Percentiles rank a stretch among this genome's conserved stretches.
Evolutionary conservation across 2,888 invertebrate genomes (phyloP).

Genomic region (Melitaea athalia): DNA sequence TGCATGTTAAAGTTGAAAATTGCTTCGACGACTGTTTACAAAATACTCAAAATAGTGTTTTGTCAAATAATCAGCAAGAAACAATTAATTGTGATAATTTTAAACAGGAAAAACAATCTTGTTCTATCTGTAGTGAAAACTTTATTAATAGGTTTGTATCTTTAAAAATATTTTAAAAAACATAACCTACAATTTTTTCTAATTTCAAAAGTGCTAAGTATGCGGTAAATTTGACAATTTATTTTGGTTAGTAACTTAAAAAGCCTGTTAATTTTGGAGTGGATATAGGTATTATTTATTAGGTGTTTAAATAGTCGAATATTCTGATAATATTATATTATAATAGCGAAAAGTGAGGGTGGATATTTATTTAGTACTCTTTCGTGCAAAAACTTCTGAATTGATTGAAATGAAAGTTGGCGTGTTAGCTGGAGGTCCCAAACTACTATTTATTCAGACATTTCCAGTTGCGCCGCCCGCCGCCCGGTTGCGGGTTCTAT

Average conservation of each 20-base stretch:
- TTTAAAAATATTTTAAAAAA: not conserved
- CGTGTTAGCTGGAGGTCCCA: not conserved
- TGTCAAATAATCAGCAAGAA: slow-evolving; percentile 13
- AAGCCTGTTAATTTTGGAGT: no score
- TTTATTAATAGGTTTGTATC: slow-evolving; percentile 41
- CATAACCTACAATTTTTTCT: not conserved
- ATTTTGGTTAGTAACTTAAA: no score
- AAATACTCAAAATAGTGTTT: slow-evolving; percentile 19
- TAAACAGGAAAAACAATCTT: slow-evolving; percentile 22
- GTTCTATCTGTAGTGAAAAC: no score
- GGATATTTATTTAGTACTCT: no score
- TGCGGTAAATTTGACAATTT: no score
- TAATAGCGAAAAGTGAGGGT: no score
- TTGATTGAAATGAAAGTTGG: not conserved
- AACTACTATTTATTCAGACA: no score
- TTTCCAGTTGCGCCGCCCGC: no score
- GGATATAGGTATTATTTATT: no score
- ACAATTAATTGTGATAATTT: slow-evolving; percentile 21
- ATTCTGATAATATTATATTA: no score
- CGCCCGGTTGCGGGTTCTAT: no score
- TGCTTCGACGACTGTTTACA: slow-evolving; percentile 28
- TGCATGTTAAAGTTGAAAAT: slow-evolving; percentile 41
- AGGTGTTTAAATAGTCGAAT: no score
- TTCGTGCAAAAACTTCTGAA: not conserved
- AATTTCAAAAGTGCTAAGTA: not conserved